phyloP scores from a whole-genome alignment of 2,797 vertebrate genomes.

The Melopsittacus undulatus region DNA sequence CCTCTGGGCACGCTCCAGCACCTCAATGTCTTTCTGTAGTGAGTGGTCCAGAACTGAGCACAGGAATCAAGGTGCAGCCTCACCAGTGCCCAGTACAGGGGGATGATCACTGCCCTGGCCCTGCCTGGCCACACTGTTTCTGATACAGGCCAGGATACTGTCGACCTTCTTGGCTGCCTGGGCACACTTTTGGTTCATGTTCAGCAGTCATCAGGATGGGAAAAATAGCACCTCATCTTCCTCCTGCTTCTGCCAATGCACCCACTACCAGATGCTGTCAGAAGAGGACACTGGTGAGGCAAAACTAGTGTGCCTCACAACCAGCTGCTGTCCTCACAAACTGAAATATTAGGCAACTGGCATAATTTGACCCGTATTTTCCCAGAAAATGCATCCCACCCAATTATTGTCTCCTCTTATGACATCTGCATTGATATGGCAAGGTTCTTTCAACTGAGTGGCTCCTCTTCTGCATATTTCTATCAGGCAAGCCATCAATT shows the following conservation, averaged over 20 bases:
- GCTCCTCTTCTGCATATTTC: neutral
- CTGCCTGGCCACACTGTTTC: neutral
- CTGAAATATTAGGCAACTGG: neutral
- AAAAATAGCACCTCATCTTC: neutral
- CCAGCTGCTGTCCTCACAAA: neutral
- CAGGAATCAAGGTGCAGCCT: accelerated
- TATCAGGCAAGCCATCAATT: neutral
- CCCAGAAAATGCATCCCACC: neutral
- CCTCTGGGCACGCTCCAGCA: accelerated
- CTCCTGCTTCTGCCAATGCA: neutral
- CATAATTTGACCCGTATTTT: neutral
- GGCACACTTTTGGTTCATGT: neutral
- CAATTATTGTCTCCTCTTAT: neutral
- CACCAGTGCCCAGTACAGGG: accelerated
- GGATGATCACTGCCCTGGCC: neutral
- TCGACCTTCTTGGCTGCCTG: neutral
- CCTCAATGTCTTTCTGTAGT: accelerated
- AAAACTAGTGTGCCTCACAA: accelerated
- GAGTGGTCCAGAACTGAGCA: neutral
- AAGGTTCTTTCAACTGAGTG: neutral
- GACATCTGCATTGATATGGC: neutral
- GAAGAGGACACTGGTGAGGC: neutral
- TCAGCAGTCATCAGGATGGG: neutral
- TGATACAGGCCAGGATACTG: accelerated
- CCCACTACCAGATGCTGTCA: neutral